Conservation (phyloP, 2,113 vertebrate genomes). For the Gobio gobio region DNA sequence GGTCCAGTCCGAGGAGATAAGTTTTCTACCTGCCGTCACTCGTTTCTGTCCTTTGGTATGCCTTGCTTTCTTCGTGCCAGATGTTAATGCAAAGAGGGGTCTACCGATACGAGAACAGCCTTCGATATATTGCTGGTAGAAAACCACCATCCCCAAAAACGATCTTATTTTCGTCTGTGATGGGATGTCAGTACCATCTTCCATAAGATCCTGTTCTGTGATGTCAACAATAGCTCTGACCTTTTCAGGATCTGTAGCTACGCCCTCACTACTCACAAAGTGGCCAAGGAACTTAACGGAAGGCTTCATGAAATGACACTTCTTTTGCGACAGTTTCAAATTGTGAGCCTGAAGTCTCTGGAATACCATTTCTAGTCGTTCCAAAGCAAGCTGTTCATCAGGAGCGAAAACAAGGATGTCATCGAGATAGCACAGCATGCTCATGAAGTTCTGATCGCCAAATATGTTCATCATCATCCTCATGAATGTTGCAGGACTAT, state of each 20-base stretch:
- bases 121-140: conserved; percentile 47
- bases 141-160: conserved; percentile 52
- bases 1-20: conserved; percentile 55
- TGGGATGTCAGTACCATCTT: neutral
- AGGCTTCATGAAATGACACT: conserved; percentile 15
- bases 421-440: neutral
- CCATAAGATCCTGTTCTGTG: conserved; percentile 50
- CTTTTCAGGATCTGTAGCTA: conserved; percentile 46
- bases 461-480: conserved; percentile 10
- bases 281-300: neutral
- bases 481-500: conserved; percentile 5
- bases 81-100: conserved; percentile 39
- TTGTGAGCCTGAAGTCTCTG: neutral
- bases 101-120: conserved; percentile 39
- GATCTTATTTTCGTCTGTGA: conserved; percentile 42
- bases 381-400: neutral
- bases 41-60: neutral
- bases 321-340: neutral
- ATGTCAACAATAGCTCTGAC: conserved; percentile 28
- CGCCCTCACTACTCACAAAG: neutral
- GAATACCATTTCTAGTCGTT: neutral
- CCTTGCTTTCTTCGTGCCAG: neutral
- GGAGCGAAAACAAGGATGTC: conserved; percentile 3
- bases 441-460: neutral
- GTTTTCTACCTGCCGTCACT: neutral